Base-by-base conservation (phyloP, 2,888 invertebrate genomes). In the Eurytoma adleriae region DNA sequence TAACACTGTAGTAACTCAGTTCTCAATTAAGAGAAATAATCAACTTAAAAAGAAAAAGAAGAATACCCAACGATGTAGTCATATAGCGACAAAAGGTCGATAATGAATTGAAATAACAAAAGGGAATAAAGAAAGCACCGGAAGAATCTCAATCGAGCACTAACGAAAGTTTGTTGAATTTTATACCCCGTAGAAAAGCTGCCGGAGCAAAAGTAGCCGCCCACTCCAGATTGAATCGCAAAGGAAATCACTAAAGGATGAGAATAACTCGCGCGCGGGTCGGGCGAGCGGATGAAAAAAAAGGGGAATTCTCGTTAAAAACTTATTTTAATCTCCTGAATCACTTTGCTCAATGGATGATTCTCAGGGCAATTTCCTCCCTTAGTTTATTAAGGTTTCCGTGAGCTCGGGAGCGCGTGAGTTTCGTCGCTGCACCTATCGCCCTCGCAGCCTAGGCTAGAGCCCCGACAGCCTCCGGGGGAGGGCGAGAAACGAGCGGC, bases 251-350 rank as follows among this genome's bases (percentile, higher is more conserved):
- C 40, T 40, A 40, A 40, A 40, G 40, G 40, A 40, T 40, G 40
- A 40, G 40, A 54, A 27, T 54, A 56, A 56, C 27, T 13, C 20
- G 16, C n/a, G 7, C 18, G 30, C 10, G 13, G 4, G 4, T 2
- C 0, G 54, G 52, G 24, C n/a, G n/a, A n/a, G 14, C 12, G 68
- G 13, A 48, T 10, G 40, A 50, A 59, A n/a, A 40, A n/a, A n/a
- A 14, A 1, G 30, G 14, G 18, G 62, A 24, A 52, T 20, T 50
- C 27, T 70, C 50, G 40, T 70, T 40, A 69, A 57, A 64, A 70
- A 56, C 62, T 64, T 70, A 71, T 71, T 77, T 71, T 71, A 78
- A 66, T 78, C 52, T 18, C 56, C 50, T 18, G 66, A 78, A 78
- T 68, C 52, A 71, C 71, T 71, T 67, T 52, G 4, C 14, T 50